Evolutionary conservation across 2,888 invertebrate genomes (phyloP).

Genomic region (Blastobasis adustella): DNA sequence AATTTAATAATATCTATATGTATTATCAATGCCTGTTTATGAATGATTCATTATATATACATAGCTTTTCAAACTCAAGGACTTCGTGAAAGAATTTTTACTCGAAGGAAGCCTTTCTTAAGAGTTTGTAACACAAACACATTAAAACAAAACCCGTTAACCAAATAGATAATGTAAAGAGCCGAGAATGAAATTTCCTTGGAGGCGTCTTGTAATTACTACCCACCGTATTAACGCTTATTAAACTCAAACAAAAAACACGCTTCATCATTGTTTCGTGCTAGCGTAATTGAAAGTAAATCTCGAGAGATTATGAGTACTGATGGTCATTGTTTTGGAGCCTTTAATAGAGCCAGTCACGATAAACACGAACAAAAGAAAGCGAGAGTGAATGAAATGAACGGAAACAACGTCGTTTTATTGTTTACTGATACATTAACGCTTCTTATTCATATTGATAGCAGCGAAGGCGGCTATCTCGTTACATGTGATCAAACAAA

Average conservation of each 20-base stretch:
- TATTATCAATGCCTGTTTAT: no score
- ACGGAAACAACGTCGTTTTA: conserved; percentile 19
- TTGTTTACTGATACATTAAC: conserved; percentile 18
- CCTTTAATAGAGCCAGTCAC: conserved; percentile 36
- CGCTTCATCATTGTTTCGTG: conserved; percentile 24
- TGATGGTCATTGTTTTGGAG: conserved; percentile 30
- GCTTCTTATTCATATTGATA: conserved; percentile 7
- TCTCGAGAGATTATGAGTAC: conserved; percentile 22
- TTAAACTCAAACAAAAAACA: conserved; percentile 2
- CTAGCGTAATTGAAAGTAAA: conserved; percentile 33
- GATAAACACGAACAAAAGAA: conserved; percentile 26
- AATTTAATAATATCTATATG: no score
- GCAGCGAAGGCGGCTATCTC: background rate
- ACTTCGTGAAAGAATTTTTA: no score
- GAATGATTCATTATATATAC: no score
- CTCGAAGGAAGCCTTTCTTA: no score
- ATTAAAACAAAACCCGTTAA: no score
- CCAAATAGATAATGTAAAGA: background rate
- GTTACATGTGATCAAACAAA: conserved; percentile 1
- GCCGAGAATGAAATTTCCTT: background rate
- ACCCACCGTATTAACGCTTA: background rate
- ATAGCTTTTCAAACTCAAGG: no score
- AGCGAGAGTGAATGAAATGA: conserved; percentile 19
- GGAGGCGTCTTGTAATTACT: no score
- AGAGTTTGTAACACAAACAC: no score